phyloP scores from a whole-genome alignment of 1,140 invertebrate genomes.

The Argopecten irradians region DNA sequence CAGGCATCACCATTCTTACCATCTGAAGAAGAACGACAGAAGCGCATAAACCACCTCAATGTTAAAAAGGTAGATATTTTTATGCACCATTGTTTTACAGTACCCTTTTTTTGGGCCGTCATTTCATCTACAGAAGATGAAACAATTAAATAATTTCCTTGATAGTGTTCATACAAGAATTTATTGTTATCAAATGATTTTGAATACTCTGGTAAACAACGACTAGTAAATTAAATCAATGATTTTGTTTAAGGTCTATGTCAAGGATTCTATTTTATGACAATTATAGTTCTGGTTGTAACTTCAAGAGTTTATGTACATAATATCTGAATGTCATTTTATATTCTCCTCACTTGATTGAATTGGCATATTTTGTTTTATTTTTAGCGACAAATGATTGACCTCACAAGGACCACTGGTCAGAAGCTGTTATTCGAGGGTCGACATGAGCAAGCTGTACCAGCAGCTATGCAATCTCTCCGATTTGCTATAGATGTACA shows the following conservation, averaged over 20 bases:
- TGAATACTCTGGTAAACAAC: no score
- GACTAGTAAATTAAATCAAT: no score
- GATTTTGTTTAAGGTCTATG: background rate
- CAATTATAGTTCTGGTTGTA: background rate
- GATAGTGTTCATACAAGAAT: no score
- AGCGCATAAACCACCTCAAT: conserved; percentile 63
- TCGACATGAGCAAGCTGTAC: conserved; percentile 76
- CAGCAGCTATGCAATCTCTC: conserved; percentile 76
- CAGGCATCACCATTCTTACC: conserved; percentile 74
- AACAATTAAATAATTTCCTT: no score
- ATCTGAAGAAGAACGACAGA: conserved; percentile 75
- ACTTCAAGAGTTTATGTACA: background rate
- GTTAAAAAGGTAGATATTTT: conserved; percentile 69
- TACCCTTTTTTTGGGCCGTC: no score
- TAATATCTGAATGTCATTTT: background rate
- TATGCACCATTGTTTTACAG: no score
- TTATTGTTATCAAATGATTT: no score
- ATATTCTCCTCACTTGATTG: background rate
- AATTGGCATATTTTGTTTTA: background rate
- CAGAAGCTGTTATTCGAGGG: conserved; percentile 77
- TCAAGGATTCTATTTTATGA: background rate
- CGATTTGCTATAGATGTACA: conserved; percentile 76
- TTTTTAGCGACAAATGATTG: conserved; percentile 74
- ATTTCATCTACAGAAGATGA: no score
- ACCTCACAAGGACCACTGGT: conserved; percentile 74